These are phyloP conservation scores for Diarsia dahlii DNA, from an alignment of 2,888 invertebrate genomes.

Conservation along the genomic window DNA sequence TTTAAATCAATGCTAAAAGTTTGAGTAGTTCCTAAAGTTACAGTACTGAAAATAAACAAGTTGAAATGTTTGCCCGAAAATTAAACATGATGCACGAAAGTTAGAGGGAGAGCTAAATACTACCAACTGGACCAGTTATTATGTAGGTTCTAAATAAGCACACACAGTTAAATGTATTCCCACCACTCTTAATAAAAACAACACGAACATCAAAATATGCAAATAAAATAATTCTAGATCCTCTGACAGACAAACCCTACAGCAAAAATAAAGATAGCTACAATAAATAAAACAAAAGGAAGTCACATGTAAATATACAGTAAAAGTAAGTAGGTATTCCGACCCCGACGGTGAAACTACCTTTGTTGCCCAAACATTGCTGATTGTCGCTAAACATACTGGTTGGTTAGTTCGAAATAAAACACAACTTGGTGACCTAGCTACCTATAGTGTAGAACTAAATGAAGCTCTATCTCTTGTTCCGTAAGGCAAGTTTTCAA, in stretches of 20 bases:
- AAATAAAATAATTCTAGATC: neutral
- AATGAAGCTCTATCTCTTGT: conserved; percentile 21
- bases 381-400: conserved; percentile 60
- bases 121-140: neutral
- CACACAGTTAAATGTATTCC: neutral
- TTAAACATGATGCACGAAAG: neutral
- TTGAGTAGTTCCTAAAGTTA: neutral
- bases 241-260: neutral
- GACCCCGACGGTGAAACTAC: conserved; percentile 20
- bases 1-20: too few species aligned
- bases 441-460: conserved; percentile 3
- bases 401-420: conserved; percentile 55
- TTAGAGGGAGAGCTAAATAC: neutral
- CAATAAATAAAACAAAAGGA: conserved; percentile 27
- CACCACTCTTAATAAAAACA: neutral
- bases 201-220: neutral
- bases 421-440: conserved; percentile 34
- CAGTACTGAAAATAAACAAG: too few species aligned
- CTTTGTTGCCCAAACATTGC: conserved; percentile 40
- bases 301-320: conserved; percentile 31
- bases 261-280: neutral
- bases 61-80: neutral
- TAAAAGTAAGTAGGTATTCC: conserved; percentile 26
- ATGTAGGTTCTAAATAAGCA: neutral
- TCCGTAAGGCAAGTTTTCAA: neutral